phyloP scores from a whole-genome alignment of 2,797 vertebrate genomes.

The Anguilla megastoma region DNA sequence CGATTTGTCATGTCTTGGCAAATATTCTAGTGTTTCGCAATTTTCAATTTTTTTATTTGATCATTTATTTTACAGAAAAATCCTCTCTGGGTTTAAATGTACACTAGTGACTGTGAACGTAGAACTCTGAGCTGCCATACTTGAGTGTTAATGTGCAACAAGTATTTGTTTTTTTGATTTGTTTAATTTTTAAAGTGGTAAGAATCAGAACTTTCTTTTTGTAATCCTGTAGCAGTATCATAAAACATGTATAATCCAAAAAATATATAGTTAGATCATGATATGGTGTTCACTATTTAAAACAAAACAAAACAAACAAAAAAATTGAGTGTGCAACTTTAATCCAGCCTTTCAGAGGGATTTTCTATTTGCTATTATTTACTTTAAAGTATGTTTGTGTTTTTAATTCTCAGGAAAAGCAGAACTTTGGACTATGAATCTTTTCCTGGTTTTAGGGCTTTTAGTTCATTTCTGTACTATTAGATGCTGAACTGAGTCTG shows the following conservation, averaged over 20 bases:
- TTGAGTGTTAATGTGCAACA: slow-evolving; percentile 18
- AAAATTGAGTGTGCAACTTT: background rate
- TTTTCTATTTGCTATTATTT: slow-evolving; percentile 3
- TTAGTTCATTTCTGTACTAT: background rate
- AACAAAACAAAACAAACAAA: background rate
- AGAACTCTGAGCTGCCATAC: slow-evolving; percentile 10
- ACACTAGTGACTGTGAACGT: slow-evolving; percentile 9
- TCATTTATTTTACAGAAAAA: background rate
- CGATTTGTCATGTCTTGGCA: slow-evolving; percentile 4
- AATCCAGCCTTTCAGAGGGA: slow-evolving; percentile 14
- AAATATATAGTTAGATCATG: background rate
- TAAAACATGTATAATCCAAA: background rate
- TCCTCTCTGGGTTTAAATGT: slow-evolving; percentile 8
- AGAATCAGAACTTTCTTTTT: slow-evolving; percentile 2
- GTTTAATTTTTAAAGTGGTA: background rate
- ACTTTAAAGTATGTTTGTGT: background rate
- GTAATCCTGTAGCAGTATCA: slow-evolving; percentile 15
- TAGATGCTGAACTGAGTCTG: slow-evolving; percentile 2
- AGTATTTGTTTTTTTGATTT: background rate
- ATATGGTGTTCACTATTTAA: background rate
- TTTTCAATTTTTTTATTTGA: background rate
- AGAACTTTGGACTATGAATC: slow-evolving; percentile 25
- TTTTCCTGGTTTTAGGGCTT: slow-evolving; percentile 21
- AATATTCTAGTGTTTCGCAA: slow-evolving; percentile 12
- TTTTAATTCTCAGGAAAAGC: slow-evolving; percentile 25